Evolutionary conservation across 2,888 invertebrate species (phyloP).

Genomic region (Steromphala cineraria): DNA sequence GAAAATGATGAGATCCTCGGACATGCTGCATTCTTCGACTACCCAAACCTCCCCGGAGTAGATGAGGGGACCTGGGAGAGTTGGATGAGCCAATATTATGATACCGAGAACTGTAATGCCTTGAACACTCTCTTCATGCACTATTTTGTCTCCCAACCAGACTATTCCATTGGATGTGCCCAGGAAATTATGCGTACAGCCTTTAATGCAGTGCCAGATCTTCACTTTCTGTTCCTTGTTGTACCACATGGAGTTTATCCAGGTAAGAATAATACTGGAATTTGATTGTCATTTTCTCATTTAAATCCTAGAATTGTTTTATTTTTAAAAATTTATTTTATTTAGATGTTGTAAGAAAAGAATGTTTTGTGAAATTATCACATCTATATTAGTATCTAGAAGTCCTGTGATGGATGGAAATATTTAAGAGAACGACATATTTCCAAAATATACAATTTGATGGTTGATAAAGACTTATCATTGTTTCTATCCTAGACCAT

Average conservation of each 20-base stretch:
- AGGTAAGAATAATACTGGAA: constrained; percentile 48
- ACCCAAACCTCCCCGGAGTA: constrained; percentile 68
- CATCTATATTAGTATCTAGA: too few relatives aligned
- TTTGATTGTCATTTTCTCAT: too few relatives aligned
- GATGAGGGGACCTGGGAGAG: constrained; percentile 70
- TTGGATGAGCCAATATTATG: constrained; percentile 64
- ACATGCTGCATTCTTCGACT: constrained; percentile 75
- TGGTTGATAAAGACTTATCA: neutral
- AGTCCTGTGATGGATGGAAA: too few relatives aligned
- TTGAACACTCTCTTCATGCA: constrained; percentile 74
- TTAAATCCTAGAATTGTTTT: too few relatives aligned
- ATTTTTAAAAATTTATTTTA: too few relatives aligned
- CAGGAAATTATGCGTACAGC: constrained; percentile 72
- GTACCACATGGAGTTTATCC: constrained; percentile 69
- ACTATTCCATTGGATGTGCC: constrained; percentile 72
- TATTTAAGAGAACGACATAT: neutral
- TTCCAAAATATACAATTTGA: neutral
- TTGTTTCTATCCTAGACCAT: neutral
- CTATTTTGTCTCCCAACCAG: constrained; percentile 73
- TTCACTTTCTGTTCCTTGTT: constrained; percentile 71
- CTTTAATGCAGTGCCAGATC: constrained; percentile 74
- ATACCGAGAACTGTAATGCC: constrained; percentile 53
- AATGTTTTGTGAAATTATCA: too few relatives aligned
- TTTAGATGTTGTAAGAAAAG: too few relatives aligned
- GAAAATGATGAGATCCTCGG: constrained; percentile 73